Evolutionary conservation across 2,888 invertebrate species (phyloP), one percentile per base, ranked within the genome.

Genomic region (Pollenia amentaria): DNA sequence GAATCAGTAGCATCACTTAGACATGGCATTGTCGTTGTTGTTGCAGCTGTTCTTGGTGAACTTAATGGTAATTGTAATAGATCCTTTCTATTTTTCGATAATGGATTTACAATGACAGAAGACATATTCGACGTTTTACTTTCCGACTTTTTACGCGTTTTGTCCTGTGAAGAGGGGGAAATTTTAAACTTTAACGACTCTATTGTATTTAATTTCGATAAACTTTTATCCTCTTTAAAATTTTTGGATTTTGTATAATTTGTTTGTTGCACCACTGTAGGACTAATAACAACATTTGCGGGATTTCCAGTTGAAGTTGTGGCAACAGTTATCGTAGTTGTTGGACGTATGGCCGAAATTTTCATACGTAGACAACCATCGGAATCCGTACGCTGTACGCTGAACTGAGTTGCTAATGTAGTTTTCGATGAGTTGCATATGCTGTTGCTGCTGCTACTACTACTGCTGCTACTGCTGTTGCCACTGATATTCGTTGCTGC

Each of bases 301-400:
- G 81, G 29, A 44, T 44, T 46, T 70, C 73, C 29, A 7, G 72
- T 16, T 38, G 67, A 38, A 14, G 21, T 29, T 14, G 18, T 9
- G 14, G 78, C 44, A 40, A 80, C 79, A 11, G 76, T 69, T 62
- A 69, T 82, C 38, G 86, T 78, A 51, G 64, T 75, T 38, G 88
- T 84, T 18, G 91, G 90, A 14, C 92, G 90, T 84, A 93, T 92
- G 16, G 93, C 93, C 14, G 93, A 93, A 81, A 93, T 93, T 91
- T 91, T 93, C 93, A 93, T 93, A 69, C 93, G 92, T 48, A 93
- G 72, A 62, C 87, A 89, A 51, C 93, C 93, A 89, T 91, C 93
- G 16, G 90, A 90, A 88, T 93, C 93, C 69, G 93, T 92, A 87
- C 93, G 92, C 80, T 90, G 92, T 76, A 92, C 92, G 88, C 92